Percentiles rank a stretch among this genome's conserved stretches.
These are phyloP conservation scores for Mesocentrotus franciscanus DNA, from an alignment of 53 echinoderm and acorn worm species.

Conservation along the genomic window DNA sequence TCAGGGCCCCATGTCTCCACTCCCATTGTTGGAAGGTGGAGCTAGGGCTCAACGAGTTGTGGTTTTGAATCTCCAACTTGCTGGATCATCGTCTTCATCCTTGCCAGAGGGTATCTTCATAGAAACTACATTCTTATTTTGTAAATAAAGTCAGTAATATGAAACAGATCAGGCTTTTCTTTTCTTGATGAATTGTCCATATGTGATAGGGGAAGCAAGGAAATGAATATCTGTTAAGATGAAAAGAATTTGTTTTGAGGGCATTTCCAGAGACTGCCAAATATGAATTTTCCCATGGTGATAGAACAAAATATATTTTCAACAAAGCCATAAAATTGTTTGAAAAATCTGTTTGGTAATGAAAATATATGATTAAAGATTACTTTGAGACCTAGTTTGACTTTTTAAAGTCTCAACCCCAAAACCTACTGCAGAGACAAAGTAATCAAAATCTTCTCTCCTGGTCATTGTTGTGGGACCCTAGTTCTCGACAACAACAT, in stretches of 20 bases:
- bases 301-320: too few species aligned
- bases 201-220: not conserved
- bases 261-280: not conserved
- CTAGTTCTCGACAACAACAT: not conserved
- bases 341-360: too few species aligned
- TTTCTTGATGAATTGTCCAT: too few species aligned
- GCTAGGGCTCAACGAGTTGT: not conserved
- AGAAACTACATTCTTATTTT: not conserved
- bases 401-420: not conserved
- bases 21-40: not conserved
- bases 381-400: not conserved
- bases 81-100: not conserved
- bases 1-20: not conserved
- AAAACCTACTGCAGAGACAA: not conserved
- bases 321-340: too few species aligned
- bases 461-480: not conserved
- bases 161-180: conserved; percentile 8
- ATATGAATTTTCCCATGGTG: not conserved
- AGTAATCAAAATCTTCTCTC: not conserved
- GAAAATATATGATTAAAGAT: not conserved
- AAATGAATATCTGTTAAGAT: not conserved
- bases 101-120: not conserved
- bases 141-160: not conserved
- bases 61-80: conserved; percentile 31
- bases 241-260: not conserved